A percentile compares a stretch with the other conserved stretches of the same genome.
These are phyloP conservation scores for Melinopterus prodromus DNA, from an alignment of 2,888 invertebrate species.

Conservation along the genomic window DNA sequence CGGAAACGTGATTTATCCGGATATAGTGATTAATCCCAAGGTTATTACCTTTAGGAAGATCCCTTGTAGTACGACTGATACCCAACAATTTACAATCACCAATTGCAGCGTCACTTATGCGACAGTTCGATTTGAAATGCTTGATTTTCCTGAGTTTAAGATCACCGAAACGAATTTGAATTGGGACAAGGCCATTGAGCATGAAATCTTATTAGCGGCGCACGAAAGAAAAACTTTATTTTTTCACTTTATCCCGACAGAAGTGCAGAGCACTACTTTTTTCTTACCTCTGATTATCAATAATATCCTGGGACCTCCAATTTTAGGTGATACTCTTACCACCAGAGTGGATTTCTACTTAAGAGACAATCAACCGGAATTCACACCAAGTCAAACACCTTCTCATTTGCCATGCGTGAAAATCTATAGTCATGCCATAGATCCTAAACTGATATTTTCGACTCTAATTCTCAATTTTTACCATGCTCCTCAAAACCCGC, in stretches of 20 bases:
- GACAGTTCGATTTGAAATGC: slow-evolving; percentile 23
- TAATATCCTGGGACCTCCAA: slow-evolving; percentile 20
- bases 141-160: slow-evolving; percentile 27
- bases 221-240: not conserved
- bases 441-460: slow-evolving; percentile 18
- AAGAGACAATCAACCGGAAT: not conserved
- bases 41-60: slow-evolving; percentile 26
- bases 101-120: slow-evolving; percentile 15
- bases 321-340: slow-evolving; percentile 7
- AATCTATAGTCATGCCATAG: slow-evolving; percentile 17
- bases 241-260: slow-evolving; percentile 16
- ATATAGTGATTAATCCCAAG: slow-evolving; percentile 13
- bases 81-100: not conserved
- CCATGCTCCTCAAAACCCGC: not conserved
- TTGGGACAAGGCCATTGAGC: not conserved
- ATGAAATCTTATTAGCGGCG: not conserved
- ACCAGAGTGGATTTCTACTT: not conserved
- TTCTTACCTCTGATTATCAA: slow-evolving; percentile 16
- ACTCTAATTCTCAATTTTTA: not conserved
- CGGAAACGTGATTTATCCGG: slow-evolving; percentile 28
- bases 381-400: not conserved
- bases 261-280: slow-evolving; percentile 8
- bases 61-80: slow-evolving; percentile 19
- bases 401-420: not conserved
- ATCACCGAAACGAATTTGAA: slow-evolving; percentile 15